These are phyloP conservation scores for Gorsachius magnificus DNA, from an alignment of 2,797 vertebrate genomes.

Conservation along the genomic window DNA sequence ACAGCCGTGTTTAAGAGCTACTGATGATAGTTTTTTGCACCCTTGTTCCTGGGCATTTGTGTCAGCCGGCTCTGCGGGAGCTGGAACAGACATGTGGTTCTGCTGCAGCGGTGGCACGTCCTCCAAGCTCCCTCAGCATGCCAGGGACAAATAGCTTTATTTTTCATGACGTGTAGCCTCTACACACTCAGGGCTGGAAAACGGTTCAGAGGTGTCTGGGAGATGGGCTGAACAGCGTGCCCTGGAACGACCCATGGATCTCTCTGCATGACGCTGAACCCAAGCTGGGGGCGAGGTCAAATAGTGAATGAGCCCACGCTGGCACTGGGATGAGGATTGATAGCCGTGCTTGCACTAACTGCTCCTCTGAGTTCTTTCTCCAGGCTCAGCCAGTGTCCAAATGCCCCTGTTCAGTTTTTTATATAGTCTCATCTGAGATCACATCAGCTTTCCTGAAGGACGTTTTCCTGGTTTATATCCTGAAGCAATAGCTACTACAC, in stretches of 20 bases:
- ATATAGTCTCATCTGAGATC: not conserved
- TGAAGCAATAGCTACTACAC: not conserved
- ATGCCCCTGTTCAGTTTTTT: not conserved
- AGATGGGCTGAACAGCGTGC: not conserved
- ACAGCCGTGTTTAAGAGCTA: not conserved
- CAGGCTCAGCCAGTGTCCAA: not conserved
- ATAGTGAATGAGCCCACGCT: not conserved
- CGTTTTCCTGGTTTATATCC: not conserved
- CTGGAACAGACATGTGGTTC: not conserved
- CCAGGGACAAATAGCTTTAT: not conserved
- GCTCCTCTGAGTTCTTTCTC: not conserved
- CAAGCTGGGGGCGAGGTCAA: not conserved
- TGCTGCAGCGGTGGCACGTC: not conserved
- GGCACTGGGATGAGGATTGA: not conserved
- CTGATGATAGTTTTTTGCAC: not conserved
- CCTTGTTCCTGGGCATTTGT: not conserved
- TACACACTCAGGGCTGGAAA: not conserved
- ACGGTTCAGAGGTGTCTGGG: not conserved
- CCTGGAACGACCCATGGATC: not conserved
- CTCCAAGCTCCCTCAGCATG: not conserved
- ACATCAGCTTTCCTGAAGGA: not conserved
- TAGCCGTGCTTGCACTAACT: not conserved
- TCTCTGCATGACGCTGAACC: not conserved
- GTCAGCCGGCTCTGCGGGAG: not conserved
- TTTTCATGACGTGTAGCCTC: not conserved